These are phyloP conservation scores for Machimus atricapillus DNA, from an alignment of 2,888 invertebrate genomes.

Conservation along the genomic window DNA sequence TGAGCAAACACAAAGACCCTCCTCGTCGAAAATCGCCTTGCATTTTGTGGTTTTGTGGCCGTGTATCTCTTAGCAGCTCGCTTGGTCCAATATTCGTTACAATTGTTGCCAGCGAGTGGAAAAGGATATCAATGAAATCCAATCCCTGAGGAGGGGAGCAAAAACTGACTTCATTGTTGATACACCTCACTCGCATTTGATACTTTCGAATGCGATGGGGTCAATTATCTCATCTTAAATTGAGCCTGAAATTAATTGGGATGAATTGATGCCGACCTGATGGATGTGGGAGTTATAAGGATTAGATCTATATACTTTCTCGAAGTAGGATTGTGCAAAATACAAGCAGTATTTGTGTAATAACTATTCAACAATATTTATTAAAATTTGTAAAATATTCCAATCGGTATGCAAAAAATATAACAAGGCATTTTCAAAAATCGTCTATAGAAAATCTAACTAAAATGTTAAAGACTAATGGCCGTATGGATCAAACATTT, in stretches of 20 bases:
- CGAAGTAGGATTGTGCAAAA: too few relatives aligned
- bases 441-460: too few relatives aligned
- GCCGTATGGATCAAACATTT: too few relatives aligned
- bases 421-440: too few relatives aligned
- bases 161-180: slow-evolving; percentile 3
- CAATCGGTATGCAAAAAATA: too few relatives aligned
- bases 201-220: not conserved
- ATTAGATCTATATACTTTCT: not conserved
- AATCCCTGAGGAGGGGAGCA: not conserved
- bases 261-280: not conserved
- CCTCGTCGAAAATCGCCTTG: not conserved
- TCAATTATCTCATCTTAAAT: slow-evolving; percentile 17
- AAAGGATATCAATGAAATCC: not conserved
- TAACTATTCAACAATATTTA: too few relatives aligned
- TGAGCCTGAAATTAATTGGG: not conserved
- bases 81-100: not conserved
- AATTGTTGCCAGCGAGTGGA: not conserved
- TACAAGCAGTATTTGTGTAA: too few relatives aligned
- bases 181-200: not conserved
- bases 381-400: too few relatives aligned
- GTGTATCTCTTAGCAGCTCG: not conserved
- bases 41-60: slow-evolving; percentile 18
- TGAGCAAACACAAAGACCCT: slow-evolving; percentile 3
- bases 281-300: not conserved
- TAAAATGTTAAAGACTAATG: too few relatives aligned